A percentile compares a stretch with the other conserved stretches of the same genome.
Conservation (phyloP, 2,888 invertebrate species). For the Hypomecis punctinalis region DNA sequence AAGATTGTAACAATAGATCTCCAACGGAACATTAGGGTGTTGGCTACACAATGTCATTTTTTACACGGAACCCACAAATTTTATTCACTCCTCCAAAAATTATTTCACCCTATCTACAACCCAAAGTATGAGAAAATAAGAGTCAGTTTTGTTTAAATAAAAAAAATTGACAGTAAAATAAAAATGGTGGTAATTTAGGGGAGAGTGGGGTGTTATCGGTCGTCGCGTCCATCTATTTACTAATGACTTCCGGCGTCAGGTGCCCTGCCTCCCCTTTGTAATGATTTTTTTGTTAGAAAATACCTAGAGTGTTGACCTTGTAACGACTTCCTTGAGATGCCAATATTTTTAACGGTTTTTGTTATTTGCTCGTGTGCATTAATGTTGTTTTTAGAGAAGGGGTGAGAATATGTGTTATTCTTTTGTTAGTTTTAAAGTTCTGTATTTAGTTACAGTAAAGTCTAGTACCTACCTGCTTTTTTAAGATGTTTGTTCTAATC, state of each 20-base stretch:
- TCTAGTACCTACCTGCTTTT: no score
- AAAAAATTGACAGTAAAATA: constrained; percentile 29
- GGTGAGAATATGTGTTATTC: no score
- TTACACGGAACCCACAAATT: constrained; percentile 57
- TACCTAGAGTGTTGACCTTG: constrained; percentile 35
- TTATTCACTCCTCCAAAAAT: constrained; percentile 44
- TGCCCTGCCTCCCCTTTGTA: constrained; percentile 65
- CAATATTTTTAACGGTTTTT: constrained; percentile 14
- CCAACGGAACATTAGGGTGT: constrained; percentile 68
- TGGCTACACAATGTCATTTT: constrained; percentile 74
- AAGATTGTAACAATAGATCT: constrained; percentile 75
- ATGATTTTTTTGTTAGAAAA: constrained; percentile 58
- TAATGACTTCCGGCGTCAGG: constrained; percentile 85
- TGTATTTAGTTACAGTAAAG: no score
- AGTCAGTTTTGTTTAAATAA: constrained; percentile 19
- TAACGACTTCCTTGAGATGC: constrained; percentile 38
- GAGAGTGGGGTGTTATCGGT: constrained; percentile 78
- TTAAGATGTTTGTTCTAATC: no score
- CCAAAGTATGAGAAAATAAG: constrained; percentile 28
- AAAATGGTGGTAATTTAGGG: constrained; percentile 69
- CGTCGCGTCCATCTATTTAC: constrained; percentile 81
- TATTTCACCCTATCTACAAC: constrained; percentile 24
- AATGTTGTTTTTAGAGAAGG: no score
- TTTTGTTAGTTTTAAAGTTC: no score
- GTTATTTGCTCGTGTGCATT: no score